Percentiles rank a stretch among this genome's conserved stretches.
Evolutionary conservation across 2,888 invertebrate genomes (phyloP).

Genomic region (Athetis lepigone): DNA sequence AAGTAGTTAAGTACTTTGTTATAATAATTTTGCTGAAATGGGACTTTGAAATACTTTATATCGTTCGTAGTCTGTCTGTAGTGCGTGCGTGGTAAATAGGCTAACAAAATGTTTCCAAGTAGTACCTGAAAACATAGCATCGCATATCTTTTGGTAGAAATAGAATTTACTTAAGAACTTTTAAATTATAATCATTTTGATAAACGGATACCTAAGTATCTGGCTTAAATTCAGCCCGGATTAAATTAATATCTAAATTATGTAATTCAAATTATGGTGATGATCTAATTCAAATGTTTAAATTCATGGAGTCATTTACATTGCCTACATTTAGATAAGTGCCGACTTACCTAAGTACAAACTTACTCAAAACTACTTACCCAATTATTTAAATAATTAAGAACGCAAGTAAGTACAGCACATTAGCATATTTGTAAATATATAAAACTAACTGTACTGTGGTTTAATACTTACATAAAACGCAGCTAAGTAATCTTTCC

Average conservation of each 20-base stretch:
- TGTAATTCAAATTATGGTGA: too few species aligned
- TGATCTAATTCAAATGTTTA: too few species aligned
- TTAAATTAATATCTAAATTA: too few species aligned
- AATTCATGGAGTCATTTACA: too few species aligned
- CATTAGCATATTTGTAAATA: conserved; percentile 11
- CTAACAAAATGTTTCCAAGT: too few species aligned
- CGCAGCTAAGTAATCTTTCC: conserved; percentile 43
- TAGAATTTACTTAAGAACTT: neutral
- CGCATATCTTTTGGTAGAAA: neutral
- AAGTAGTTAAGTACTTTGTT: neutral
- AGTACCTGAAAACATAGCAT: neutral
- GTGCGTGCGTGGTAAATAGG: too few species aligned
- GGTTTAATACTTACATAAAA: conserved; percentile 15
- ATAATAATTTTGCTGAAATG: neutral
- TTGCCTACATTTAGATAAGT: too few species aligned
- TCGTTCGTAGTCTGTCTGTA: neutral
- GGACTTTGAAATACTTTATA: neutral
- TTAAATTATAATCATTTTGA: too few species aligned
- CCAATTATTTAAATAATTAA: conserved; percentile 11
- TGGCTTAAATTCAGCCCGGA: too few species aligned
- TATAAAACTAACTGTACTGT: conserved; percentile 28
- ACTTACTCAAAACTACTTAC: neutral
- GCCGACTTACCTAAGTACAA: too few species aligned
- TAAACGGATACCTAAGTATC: too few species aligned
- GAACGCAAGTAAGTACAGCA: neutral